phyloP scores from a whole-genome alignment of 1,140 invertebrate genomes.

The Drosophila busckii region DNA sequence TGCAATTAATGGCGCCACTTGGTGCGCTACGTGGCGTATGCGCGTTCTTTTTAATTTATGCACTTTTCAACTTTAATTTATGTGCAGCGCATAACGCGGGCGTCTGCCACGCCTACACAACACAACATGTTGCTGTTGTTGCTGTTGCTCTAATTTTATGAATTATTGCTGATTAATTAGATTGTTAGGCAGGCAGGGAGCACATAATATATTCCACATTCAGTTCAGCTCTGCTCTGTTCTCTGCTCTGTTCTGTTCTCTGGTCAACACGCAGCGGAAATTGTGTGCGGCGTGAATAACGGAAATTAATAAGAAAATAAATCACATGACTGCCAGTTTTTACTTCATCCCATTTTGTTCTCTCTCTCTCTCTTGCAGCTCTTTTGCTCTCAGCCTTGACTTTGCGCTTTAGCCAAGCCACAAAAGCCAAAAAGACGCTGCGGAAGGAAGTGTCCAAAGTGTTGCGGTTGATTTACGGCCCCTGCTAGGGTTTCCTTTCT shows the following conservation, averaged over 20 bases:
- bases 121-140: constrained; percentile 5
- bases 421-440: constrained; percentile 37
- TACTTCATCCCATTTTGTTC: constrained; percentile 4
- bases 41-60: constrained; percentile 43
- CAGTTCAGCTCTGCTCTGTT: constrained; percentile 15
- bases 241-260: constrained; percentile 5
- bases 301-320: constrained; percentile 65
- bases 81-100: constrained; percentile 34
- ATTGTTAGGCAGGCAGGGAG: constrained; percentile 35
- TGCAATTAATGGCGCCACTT: constrained; percentile 44
- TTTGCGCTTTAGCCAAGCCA: too few species aligned
- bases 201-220: constrained; percentile 39
- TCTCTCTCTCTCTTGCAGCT: neutral
- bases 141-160: constrained; percentile 49
- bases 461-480: constrained; percentile 49
- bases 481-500: constrained; percentile 19
- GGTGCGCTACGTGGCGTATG: constrained; percentile 24
- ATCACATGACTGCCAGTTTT: constrained; percentile 45
- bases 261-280: constrained; percentile 46
- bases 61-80: constrained; percentile 49
- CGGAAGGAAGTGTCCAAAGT: constrained; percentile 46
- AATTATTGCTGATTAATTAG: constrained; percentile 59
- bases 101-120: constrained; percentile 17
- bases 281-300: constrained; percentile 52
- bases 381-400: constrained; percentile 11